Evolutionary conservation across 2,888 invertebrate species (phyloP).

Genomic region (Euclidia mi): DNA sequence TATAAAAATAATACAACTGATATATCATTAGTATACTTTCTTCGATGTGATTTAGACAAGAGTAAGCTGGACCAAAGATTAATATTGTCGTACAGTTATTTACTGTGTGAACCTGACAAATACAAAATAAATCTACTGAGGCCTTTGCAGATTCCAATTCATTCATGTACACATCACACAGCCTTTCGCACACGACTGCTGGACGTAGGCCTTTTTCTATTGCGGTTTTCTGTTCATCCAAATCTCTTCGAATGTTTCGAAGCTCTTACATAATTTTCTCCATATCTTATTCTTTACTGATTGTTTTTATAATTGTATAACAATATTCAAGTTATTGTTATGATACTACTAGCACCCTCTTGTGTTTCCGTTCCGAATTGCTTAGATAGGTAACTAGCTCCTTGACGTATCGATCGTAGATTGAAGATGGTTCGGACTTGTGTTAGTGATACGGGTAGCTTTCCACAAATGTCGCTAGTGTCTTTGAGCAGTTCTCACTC

Average conservation of each 20-base stretch:
- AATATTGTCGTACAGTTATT: no score
- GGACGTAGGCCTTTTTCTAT: no score
- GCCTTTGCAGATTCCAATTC: no score
- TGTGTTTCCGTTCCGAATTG: background rate
- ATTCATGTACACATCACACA: no score
- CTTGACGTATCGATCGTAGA: constrained; percentile 9
- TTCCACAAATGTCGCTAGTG: constrained; percentile 15
- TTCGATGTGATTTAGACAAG: no score
- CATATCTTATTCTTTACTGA: constrained; percentile 6
- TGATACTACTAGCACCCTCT: constrained; percentile 16
- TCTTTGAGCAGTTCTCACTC: constrained; percentile 1
- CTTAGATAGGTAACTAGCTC: background rate
- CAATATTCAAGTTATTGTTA: constrained; percentile 7
- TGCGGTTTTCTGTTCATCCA: constrained; percentile 8
- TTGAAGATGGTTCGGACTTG: constrained; percentile 12
- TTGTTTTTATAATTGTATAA: background rate
- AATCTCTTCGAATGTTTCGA: constrained; percentile 6
- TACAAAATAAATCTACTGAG: no score
- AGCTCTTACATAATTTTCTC: constrained; percentile 12
- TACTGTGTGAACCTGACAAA: no score
- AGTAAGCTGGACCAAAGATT: no score
- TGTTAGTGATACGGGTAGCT: constrained; percentile 13
- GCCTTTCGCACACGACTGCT: no score
- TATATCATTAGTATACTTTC: no score
- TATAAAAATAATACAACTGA: no score